phyloP scores from a whole-genome alignment of 2,113 vertebrate species.

The Cervus canadensis region DNA sequence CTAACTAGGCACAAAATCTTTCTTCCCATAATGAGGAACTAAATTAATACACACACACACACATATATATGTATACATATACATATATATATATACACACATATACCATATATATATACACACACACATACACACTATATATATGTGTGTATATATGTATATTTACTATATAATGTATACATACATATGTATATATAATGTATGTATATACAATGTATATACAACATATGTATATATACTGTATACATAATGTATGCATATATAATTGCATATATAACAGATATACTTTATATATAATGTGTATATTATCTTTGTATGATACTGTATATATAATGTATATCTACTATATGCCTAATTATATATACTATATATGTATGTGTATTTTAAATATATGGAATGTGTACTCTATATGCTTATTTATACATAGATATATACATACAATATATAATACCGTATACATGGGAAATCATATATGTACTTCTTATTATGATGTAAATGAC shows the following conservation, averaged over 20 bases:
- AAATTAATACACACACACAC: background rate
- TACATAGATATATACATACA: background rate
- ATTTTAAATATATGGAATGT: background rate
- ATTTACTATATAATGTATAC: background rate
- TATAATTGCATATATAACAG: background rate
- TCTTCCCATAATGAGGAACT: background rate
- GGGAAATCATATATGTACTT: background rate
- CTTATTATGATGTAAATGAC: background rate
- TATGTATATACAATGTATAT: no score
- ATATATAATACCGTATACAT: background rate
- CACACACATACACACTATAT: background rate
- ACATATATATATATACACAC: rapidly evolving
- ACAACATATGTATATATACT: background rate
- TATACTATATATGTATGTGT: background rate
- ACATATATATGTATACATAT: background rate
- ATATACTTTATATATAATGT: background rate
- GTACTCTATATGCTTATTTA: background rate
- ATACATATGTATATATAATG: background rate
- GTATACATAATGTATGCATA: background rate
- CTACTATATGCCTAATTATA: background rate
- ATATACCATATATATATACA: background rate
- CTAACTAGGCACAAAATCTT: background rate
- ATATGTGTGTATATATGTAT: background rate
- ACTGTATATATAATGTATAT: background rate
- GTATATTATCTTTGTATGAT: background rate